Evolutionary conservation across 2,113 vertebrate genomes (phyloP), one percentile per base, ranked within the genome.

Genomic region (Nyctereutes procyonoides): DNA sequence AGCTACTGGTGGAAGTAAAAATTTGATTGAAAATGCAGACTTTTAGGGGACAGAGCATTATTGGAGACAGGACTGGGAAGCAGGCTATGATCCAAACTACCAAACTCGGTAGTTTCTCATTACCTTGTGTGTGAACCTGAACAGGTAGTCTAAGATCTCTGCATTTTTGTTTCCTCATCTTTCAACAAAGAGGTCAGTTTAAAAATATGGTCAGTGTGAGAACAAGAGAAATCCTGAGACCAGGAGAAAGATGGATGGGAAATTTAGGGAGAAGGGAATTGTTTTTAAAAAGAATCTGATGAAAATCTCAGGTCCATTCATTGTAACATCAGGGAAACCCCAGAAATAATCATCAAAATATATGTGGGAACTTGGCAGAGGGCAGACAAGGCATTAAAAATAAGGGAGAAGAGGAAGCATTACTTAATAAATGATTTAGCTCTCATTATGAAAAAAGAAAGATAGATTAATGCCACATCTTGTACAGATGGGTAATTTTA

Each of bases 341-440:
- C 26, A 63, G 38, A 89, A 95, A 74, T 58, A 77, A 76, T 83
- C 63, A 15, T 77, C 28, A 84, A 32, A 76, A 88, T 90, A 24
- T 53, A 20, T 95, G 28, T 55, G 26, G 22, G 58, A 95, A 82
- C 22, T 77, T 87, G 73, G 19, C 32, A 71, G 55, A 88, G n/a
- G 28, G n/a, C 88, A 89, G 77, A 93, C n/a, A 65, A 85, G 15
- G 10, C 28, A 74, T 92, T 97, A 74, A 89, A 92, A 89, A 76
- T 56, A 90, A 86, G 65, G 58, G 55, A 28, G 43, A 73, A 88
- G 56, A 93, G 38, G 55, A 95, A 67, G 62, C 56, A 73, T 94
- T 94, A 30, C 80, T 95, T 93, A 91, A 79, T 86, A 86, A 85
- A 82, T 96, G 30, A 80, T 83, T 96, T 92, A 83, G 60, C 28